A percentile compares a stretch with the other conserved stretches of the same genome.
phyloP scores from a whole-genome alignment of 2,797 vertebrate species.

The Sebastes iracundus region DNA sequence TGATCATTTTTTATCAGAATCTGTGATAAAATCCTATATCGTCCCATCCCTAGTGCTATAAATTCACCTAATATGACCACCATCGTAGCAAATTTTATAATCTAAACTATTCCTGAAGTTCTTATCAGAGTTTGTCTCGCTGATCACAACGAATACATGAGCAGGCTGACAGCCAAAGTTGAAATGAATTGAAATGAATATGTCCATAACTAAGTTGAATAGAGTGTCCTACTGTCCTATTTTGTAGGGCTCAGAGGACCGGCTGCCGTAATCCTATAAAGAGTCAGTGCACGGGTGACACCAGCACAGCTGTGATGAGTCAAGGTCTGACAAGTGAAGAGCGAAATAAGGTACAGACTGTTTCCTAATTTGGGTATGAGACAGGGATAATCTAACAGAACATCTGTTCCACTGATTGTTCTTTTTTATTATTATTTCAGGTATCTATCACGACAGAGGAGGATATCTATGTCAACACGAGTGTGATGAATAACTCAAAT shows the following conservation, averaged over 20 bases:
- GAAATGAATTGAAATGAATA: no score
- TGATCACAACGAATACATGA: no score
- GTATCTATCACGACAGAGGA: neutral
- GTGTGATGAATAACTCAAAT: neutral
- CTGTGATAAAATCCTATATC: no score
- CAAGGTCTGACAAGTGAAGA: neutral
- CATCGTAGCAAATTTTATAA: no score
- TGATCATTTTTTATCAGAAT: no score
- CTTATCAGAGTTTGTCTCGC: no score
- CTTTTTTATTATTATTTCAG: neutral
- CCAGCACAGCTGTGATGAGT: neutral
- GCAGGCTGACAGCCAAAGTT: neutral
- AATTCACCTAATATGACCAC: no score
- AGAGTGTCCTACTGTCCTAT: neutral
- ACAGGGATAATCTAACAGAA: neutral
- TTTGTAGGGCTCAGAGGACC: conserved; percentile 16
- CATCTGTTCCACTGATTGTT: neutral
- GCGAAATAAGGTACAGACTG: conserved; percentile 30
- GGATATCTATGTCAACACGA: neutral
- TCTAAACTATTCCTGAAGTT: no score
- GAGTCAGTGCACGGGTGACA: neutral
- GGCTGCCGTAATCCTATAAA: neutral
- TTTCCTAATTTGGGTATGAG: neutral
- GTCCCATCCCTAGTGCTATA: no score
- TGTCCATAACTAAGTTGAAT: no score